Evolutionary conservation across 2,113 vertebrate genomes (phyloP), one percentile per base, ranked within the genome.

Genomic region (Apteryx mantelli): DNA sequence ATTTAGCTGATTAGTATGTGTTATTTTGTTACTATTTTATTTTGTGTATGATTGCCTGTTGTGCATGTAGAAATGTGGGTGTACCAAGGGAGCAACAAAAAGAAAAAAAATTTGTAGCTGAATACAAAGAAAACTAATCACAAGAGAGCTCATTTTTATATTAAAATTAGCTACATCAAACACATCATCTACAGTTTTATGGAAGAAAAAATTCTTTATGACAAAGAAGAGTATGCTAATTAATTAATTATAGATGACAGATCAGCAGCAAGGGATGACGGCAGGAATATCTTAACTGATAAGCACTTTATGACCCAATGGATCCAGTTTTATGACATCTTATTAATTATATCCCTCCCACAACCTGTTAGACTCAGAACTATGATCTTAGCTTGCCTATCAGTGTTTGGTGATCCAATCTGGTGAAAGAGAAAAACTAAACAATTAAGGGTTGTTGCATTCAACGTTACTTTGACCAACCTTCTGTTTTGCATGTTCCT

Each of bases 271-370:
- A 50, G 46, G 53, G 21, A 76, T 82, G 63, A 93, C 66, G 74
- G 65, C 28, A 81, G 76, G 86, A 92, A 70, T 88, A 90, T 74
- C 17, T 91, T 77, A 77, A 66, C 26, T 58, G 55, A 81, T 70
- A 74, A 93, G 68, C 64, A 78, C 44, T 50, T 42, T 22, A 66
- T 91, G 76, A 88, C 93, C 92, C 89, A 84, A 11, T 66, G 76
- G 20, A 78, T 91, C 30, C 86, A 84, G 60, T 40, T 86, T 78
- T 65, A 86, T 75, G 86, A 83, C 53, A 78, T 58, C 64, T 91
- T 58, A 68, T 73, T 88, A 81, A 92, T 78, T 91, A 36, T 60
- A 83, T 74, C 55, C 86, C 69, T 92, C 73, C 91, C 76, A 95
- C 76, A 83, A 88, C 44, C 26, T 65, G 24, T 76, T 88, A 69